These are phyloP conservation scores for Cotesia typhae DNA, from an alignment of 1,140 invertebrate species.

Conservation along the genomic window DNA sequence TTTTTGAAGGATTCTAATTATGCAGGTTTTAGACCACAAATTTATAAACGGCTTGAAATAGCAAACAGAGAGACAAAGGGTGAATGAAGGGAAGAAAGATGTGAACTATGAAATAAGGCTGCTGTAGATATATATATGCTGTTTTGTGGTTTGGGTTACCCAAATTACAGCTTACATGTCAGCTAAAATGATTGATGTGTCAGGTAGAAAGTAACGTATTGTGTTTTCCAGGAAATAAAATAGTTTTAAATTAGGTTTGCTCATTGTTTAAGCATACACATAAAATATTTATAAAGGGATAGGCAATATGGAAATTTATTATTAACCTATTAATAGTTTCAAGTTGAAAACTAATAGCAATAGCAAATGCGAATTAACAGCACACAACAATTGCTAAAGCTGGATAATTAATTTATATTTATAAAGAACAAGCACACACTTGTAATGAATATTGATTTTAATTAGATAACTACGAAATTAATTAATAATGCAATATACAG, in stretches of 20 bases:
- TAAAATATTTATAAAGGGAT: constrained; percentile 21
- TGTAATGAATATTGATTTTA: too few relatives aligned
- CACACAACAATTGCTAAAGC: too few relatives aligned
- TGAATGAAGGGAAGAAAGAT: constrained; percentile 36
- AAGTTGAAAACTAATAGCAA: too few relatives aligned
- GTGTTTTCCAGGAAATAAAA: constrained; percentile 64
- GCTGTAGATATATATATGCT: constrained; percentile 41
- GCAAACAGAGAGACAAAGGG: constrained; percentile 25
- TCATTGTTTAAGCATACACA: too few relatives aligned
- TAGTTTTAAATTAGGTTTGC: constrained; percentile 30
- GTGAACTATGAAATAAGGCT: too few relatives aligned
- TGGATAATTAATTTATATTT: too few relatives aligned
- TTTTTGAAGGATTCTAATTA: constrained; percentile 43
- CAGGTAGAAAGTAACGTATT: constrained; percentile 41
- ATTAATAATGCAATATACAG: neutral
- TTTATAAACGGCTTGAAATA: constrained; percentile 51
- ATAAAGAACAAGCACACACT: neutral
- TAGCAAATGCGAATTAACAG: too few relatives aligned
- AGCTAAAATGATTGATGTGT: constrained; percentile 61
- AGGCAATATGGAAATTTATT: neutral
- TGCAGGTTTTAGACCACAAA: constrained; percentile 41
- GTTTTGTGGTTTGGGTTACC: constrained; percentile 52
- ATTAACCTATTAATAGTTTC: too few relatives aligned
- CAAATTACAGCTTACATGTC: constrained; percentile 66
- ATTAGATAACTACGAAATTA: too few relatives aligned